phyloP scores from a whole-genome alignment of 2,797 vertebrate genomes.

The Xenopus petersii region DNA sequence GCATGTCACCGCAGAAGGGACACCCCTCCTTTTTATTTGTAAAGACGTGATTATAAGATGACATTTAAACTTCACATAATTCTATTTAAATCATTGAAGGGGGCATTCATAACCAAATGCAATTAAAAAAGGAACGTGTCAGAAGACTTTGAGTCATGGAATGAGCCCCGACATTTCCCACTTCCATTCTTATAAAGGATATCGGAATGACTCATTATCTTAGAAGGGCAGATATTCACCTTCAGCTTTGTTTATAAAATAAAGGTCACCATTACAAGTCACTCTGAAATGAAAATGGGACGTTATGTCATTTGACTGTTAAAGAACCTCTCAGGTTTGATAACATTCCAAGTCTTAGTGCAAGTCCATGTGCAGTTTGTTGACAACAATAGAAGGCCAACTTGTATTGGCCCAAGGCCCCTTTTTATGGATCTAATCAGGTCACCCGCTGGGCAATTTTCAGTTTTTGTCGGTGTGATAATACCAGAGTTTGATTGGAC shows the following conservation, averaged over 20 bases:
- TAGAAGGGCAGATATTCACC: not conserved
- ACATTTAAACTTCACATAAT: conserved; percentile 28
- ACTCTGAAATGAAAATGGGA: not conserved
- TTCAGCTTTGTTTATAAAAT: not conserved
- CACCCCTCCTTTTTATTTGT: too few species aligned
- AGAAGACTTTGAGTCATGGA: conserved; percentile 1
- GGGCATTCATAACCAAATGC: conserved; percentile 21
- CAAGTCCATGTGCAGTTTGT: too few species aligned
- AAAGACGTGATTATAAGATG: too few species aligned
- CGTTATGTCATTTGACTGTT: not conserved
- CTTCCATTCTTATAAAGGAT: conserved; percentile 6
- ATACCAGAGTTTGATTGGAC: too few species aligned
- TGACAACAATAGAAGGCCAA: too few species aligned
- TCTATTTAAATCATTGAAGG: conserved; percentile 21
- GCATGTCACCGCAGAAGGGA: too few species aligned
- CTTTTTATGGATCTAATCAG: too few species aligned
- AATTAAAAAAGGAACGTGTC: conserved; percentile 15
- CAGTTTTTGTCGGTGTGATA: too few species aligned
- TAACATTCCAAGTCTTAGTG: not conserved
- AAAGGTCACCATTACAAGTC: conserved; percentile 2
- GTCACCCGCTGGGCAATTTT: too few species aligned
- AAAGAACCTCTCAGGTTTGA: not conserved
- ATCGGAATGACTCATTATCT: conserved; percentile 1
- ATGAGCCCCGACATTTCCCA: not conserved
- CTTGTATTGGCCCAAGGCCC: too few species aligned